These are phyloP conservation scores for Pantherophis alleghaniensis DNA, from an alignment of 2,797 vertebrate species.

Conservation along the genomic window DNA sequence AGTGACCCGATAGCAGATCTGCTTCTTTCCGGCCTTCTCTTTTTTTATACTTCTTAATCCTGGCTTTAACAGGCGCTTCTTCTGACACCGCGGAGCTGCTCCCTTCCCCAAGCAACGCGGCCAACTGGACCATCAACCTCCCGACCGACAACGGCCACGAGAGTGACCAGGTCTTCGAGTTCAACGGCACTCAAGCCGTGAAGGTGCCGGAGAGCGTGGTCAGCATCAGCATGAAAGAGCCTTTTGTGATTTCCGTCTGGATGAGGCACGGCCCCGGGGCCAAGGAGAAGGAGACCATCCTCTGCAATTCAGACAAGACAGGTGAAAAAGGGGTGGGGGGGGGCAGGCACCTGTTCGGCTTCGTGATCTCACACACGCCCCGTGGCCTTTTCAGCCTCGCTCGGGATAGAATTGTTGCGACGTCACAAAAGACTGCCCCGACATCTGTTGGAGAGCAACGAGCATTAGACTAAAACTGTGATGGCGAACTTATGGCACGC, in stretches of 20 bases:
- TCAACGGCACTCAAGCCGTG: conserved; percentile 95
- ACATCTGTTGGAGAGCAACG: too few species aligned
- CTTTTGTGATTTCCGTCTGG: conserved; percentile 94
- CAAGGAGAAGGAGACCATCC: conserved; percentile 91
- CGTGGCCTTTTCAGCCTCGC: too few species aligned
- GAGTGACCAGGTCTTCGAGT: conserved; percentile 97
- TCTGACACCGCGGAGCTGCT: conserved; percentile 89
- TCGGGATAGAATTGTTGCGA: background rate
- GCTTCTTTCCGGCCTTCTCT: background rate
- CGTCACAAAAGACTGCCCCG: background rate
- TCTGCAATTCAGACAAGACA: conserved; percentile 96
- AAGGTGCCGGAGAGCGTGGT: conserved; percentile 87
- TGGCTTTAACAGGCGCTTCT: conserved; percentile 77
- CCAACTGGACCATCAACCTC: conserved; percentile 91
- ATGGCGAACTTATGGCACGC: too few species aligned
- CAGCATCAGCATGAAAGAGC: conserved; percentile 83
- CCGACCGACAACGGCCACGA: conserved; percentile 96
- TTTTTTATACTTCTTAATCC: background rate
- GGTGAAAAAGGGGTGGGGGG: conserved; percentile 67
- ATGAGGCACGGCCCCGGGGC: conserved; percentile 91
- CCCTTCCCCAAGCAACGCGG: conserved; percentile 84
- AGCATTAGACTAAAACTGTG: too few species aligned
- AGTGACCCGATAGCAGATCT: background rate
- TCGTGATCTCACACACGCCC: too few species aligned
- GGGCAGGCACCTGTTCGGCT: background rate